A percentile compares a stretch with the other conserved stretches of the same genome.
Evolutionary conservation across 2,797 vertebrate species (phyloP).

Genomic region (Lutjanus argentimaculatus): DNA sequence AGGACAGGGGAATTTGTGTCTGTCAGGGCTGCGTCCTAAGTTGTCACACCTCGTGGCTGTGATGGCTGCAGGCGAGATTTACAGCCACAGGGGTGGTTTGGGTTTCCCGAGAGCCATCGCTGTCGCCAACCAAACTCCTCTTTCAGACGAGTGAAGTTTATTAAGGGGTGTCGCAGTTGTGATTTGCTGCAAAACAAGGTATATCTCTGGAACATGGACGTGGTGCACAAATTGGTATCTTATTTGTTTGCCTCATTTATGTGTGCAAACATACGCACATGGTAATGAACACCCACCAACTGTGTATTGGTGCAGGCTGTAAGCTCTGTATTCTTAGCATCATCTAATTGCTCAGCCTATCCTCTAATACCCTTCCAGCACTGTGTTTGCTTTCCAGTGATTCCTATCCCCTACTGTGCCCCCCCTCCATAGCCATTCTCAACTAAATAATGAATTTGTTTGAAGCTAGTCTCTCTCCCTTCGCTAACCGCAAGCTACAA

Average conservation of each 20-base stretch:
- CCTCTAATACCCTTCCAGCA: slow-evolving; percentile 51
- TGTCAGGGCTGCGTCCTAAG: slow-evolving; percentile 22
- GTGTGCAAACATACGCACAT: slow-evolving; percentile 6
- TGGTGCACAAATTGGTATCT: neutral
- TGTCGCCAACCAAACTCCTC: neutral
- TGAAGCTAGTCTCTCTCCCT: slow-evolving; percentile 46
- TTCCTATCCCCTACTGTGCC: slow-evolving; percentile 54
- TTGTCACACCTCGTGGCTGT: slow-evolving; percentile 32
- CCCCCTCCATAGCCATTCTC: slow-evolving; percentile 40
- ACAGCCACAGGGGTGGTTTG: slow-evolving; percentile 3
- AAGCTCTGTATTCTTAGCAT: slow-evolving; percentile 41
- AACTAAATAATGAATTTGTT: slow-evolving; percentile 72
- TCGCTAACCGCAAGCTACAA: slow-evolving; percentile 59
- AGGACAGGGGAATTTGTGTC: slow-evolving; percentile 47
- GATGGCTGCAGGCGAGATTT: slow-evolving; percentile 34
- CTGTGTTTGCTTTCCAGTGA: slow-evolving; percentile 60
- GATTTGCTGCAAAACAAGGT: neutral
- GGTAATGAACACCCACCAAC: slow-evolving; percentile 21
- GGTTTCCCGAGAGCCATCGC: neutral
- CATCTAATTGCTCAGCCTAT: slow-evolving; percentile 51
- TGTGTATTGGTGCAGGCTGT: slow-evolving; percentile 12
- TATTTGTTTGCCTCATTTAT: slow-evolving; percentile 26
- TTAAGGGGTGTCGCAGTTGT: neutral
- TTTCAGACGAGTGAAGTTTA: neutral
- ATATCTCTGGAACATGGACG: neutral